Evolutionary conservation across 2,113 vertebrate species (phyloP), one percentile per base, ranked within the genome.

Genomic region (Phoenicopterus ruber): DNA sequence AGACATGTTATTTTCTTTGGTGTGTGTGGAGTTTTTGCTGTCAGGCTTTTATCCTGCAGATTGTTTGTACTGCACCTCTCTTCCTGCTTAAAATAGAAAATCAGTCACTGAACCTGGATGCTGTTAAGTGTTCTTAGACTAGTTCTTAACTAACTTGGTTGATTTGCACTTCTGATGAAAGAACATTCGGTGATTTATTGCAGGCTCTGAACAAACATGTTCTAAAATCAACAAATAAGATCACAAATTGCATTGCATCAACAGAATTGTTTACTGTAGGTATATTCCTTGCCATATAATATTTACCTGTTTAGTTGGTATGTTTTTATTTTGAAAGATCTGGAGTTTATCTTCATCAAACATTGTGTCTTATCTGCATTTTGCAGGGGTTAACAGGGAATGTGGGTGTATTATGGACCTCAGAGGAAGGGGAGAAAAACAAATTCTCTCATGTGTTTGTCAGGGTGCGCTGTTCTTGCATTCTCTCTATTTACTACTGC

Each of bases 11-110:
- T 98, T 98, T 97, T 97, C 95, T 94, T 90, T 90, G 91, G 96
- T 98, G 47, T 96, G 63, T 96, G 94, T 94, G 88, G 96, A 96
- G 97, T 94, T 97, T 96, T 96, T 90, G 78, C 97, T 97, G 97
- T 98, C 97, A 97, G 94, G 82, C 85, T 96, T 98, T 96, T 90
- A 97, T 98, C 92, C 71, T 71, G 65, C 84, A 90, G 82, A 94
- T 95, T 97, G 82, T 95, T 97, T 94, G 87, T 96, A 69, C 94
- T 59, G 12, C 49, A 92, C 93, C 88, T 94, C 92, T 98, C 82
- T 97, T 94, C 92, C 69, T 95, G 65, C 94, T 94, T 95, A 95
- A 97, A 97, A 97, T 63, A 97, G 93, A 82, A 96, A 94, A 86
- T 85, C 74, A 93, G 87, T 54, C 88, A 95, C 82, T 89, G 94